A percentile compares a stretch with the other conserved stretches of the same genome.
Conservation (phyloP, 2,797 vertebrate species). For the Xenops minutus region DNA sequence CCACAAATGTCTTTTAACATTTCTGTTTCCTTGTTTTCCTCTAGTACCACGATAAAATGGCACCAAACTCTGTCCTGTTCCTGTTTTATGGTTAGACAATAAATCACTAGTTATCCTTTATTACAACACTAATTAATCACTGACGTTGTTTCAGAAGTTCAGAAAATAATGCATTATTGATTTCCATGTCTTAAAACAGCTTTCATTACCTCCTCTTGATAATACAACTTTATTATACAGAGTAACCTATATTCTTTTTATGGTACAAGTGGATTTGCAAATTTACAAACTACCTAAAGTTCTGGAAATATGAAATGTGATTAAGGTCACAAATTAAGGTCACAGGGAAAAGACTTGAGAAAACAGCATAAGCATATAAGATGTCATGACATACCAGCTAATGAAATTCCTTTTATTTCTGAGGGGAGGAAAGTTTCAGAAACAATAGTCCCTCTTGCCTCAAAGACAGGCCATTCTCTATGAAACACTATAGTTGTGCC, state of each 20-base stretch:
- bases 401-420: slow-evolving; percentile 1
- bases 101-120: neutral
- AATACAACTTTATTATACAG: neutral
- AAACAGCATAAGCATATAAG: neutral
- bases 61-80: neutral
- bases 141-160: neutral
- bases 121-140: neutral
- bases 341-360: neutral
- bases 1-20: neutral
- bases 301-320: neutral
- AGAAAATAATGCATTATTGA: neutral
- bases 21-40: neutral
- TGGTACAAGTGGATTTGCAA: neutral
- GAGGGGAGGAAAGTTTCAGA: neutral
- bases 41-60: neutral
- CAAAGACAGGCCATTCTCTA: neutral
- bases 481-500: neutral
- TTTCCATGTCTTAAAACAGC: neutral
- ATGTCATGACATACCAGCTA: neutral
- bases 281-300: neutral
- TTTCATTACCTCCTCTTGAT: neutral
- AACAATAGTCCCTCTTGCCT: neutral
- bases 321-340: neutral
- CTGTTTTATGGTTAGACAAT: slow-evolving; percentile 19
- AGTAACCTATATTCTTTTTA: neutral